These are phyloP conservation scores for Quiscalus mexicanus DNA, from an alignment of 2,113 vertebrate species.

Conservation along the genomic window DNA sequence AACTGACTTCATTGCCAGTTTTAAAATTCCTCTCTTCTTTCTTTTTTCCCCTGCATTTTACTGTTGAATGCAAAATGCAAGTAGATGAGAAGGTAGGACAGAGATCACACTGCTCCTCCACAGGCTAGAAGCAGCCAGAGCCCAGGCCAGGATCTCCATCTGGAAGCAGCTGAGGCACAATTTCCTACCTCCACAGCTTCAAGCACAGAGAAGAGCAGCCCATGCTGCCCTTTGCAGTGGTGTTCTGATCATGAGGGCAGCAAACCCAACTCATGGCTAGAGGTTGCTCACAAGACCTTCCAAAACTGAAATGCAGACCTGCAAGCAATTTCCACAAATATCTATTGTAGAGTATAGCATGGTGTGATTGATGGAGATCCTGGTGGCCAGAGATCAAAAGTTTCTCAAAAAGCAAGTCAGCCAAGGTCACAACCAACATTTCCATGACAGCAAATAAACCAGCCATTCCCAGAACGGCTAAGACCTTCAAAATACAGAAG, in stretches of 20 bases:
- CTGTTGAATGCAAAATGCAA: neutral
- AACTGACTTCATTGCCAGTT: neutral
- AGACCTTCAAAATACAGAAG: neutral
- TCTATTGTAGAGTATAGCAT: neutral
- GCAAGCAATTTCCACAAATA: neutral
- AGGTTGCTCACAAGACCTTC: neutral
- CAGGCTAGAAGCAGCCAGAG: neutral
- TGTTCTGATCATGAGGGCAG: neutral
- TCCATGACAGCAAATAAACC: neutral
- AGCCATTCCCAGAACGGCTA: neutral
- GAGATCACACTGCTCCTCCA: neutral
- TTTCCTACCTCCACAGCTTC: neutral
- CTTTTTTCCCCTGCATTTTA: neutral
- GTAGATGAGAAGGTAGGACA: neutral
- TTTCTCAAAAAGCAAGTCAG: neutral
- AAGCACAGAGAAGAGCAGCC: neutral
- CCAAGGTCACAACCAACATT: neutral
- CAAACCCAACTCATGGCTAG: neutral
- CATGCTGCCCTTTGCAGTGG: neutral
- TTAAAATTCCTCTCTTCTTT: neutral
- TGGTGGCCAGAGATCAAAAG: neutral
- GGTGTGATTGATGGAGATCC: neutral
- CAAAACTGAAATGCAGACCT: neutral
- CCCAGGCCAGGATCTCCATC: neutral
- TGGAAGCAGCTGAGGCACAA: neutral